Evolutionary conservation across 2,888 invertebrate genomes (phyloP), one percentile per base, ranked within the genome.

Genomic region (Eupithecia insigniata): DNA sequence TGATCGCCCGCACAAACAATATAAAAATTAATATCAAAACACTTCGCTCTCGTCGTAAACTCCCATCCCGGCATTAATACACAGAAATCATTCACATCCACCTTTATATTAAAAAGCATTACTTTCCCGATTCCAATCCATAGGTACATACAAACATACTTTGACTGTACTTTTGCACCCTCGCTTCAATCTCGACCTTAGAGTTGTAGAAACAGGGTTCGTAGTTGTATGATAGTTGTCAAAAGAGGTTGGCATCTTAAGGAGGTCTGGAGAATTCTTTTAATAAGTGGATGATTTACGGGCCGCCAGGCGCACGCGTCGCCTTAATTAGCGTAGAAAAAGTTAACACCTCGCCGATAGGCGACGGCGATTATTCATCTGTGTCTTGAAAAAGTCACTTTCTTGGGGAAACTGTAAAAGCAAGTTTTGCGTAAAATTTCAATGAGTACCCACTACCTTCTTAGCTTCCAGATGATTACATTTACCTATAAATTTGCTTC

Each of bases 271-370:
- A 85, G 85, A 87, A 89, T 91, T 91, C 89, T 92, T 93, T 93
- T 93, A 93, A 93, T 93, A 93, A 93, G 91, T 87, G 85, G 85
- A 91, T 93, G 93, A 93, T 93, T 93, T 93, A 93, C 93, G 91
- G 87, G 85, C 84, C 85, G 92, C 90, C 93, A 93, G 78, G 82
- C 82, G 83, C 93, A 93, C 86, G 87, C 85, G 75, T 79, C 82
- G 83, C 85, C 87, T 86, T 92, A 93, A 92, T 93, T 92, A 92
- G 88, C 76, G 71, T 69, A 81, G 81, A 90, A 92, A 92, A 89
- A 91, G 86, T 85, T 82, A 78, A 82, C 85, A 85, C 85, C 86
- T 85, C 82, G 67, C 67, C 73, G 80, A 79, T 82, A 81, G 83
- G 83, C 82, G 81, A 81, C 76, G 78, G 78, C 77, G 71, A 77